These are phyloP conservation scores for Thera obeliscata DNA, from an alignment of 2,888 invertebrate species.

Conservation along the genomic window DNA sequence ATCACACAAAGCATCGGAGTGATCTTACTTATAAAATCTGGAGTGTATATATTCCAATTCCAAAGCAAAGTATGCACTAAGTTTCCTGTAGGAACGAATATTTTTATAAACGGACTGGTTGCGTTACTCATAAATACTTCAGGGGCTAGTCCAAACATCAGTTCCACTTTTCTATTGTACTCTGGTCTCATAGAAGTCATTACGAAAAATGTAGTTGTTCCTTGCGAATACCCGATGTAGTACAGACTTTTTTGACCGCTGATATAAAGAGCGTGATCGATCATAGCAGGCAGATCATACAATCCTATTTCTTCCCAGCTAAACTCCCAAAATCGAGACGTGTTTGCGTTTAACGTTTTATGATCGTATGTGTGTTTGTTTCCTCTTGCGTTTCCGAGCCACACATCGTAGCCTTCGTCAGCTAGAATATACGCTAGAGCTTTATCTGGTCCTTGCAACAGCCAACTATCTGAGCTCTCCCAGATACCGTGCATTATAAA, in stretches of 20 bases:
- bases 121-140: slow-evolving; percentile 44
- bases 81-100: slow-evolving; percentile 56
- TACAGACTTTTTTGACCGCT: slow-evolving; percentile 82
- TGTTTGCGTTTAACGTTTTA: slow-evolving; percentile 46
- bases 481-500: slow-evolving; percentile 92
- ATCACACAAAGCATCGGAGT: slow-evolving; percentile 53
- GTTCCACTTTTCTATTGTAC: slow-evolving; percentile 82
- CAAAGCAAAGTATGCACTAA: slow-evolving; percentile 51
- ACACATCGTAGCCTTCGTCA: slow-evolving; percentile 88
- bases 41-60: slow-evolving; percentile 50
- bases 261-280: slow-evolving; percentile 83
- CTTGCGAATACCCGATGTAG: slow-evolving; percentile 90
- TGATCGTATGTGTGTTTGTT: slow-evolving; percentile 80
- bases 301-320: slow-evolving; percentile 90
- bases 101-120: slow-evolving; percentile 47
- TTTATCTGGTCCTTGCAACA: slow-evolving; percentile 85
- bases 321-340: slow-evolving; percentile 67
- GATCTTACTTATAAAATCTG: slow-evolving; percentile 57
- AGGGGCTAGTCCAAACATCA: slow-evolving; percentile 85
- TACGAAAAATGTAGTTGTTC: slow-evolving; percentile 85
- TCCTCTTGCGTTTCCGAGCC: slow-evolving; percentile 94
- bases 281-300: slow-evolving; percentile 89
- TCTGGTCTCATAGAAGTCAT: slow-evolving; percentile 81
- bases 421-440: slow-evolving; percentile 86
- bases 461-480: slow-evolving; percentile 61